Base-by-base conservation (phyloP, 2,113 vertebrate species). In the Alethe castanea region DNA sequence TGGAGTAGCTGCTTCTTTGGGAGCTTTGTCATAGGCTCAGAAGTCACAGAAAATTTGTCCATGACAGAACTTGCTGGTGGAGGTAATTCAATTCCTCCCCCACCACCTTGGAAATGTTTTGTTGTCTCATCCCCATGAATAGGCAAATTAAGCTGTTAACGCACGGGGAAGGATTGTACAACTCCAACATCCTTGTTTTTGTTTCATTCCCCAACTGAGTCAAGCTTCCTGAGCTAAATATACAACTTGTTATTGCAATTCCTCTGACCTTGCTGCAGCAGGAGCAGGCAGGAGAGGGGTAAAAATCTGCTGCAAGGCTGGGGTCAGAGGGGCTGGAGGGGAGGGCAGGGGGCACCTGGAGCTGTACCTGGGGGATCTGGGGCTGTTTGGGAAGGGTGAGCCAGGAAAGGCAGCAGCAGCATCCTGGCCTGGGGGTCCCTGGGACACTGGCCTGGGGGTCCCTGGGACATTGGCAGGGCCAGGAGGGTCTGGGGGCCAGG, bases 81-180 rank as follows among this genome's bases (percentile, higher is more conserved):
- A 95, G 87, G 70, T 85, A 91, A 89, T 90, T 91, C 62, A 90
- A 80, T 91, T 96, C 93, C 90, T 92, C 93, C 92, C 86, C 92
- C 81, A 25, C 26, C 47, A 69, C 90, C 78, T 76, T 56, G 85
- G 89, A 24, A 62, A 56, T 77, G 93, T 92, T 91, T 88, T 86
- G 45, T 62, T 69, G 42, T 88, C 90, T 95, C 92, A 59, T 86
- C 47, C 11, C 17, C 79, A 56, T 76, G 82, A 90, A 94, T 38
- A 94, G 85, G 78, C 84, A 89, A 85, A 95, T 94, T 7, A 86
- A 95, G 92, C 94, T 64, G 81, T 62, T 91, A 85, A 67, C 42
- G 78, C 81, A 9, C 53, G 9, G 70, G 61, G 62, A 66, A 36
- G 85, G 50, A 73, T 80, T 4, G 19, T 82, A 65, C 66, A 35